Evolutionary conservation across 2,888 invertebrate genomes (phyloP).

Genomic region (Diarsia rubi): DNA sequence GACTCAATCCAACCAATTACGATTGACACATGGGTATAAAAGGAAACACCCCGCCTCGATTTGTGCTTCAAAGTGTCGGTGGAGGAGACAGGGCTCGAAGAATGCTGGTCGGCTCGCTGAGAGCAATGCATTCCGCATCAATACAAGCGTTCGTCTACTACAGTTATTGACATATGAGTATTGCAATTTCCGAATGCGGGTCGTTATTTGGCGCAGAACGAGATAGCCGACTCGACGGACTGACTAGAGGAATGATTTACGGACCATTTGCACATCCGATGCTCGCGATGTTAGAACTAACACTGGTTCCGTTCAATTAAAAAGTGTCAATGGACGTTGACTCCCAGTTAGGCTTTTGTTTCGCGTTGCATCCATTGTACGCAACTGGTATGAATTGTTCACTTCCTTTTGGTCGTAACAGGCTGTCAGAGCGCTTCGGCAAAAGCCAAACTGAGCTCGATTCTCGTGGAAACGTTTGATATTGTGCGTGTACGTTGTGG

Average conservation of each 20-base stretch:
- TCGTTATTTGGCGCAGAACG: conserved; percentile 79
- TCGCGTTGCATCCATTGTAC: conserved; percentile 64
- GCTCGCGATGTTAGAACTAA: conserved; percentile 72
- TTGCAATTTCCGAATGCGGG: conserved; percentile 86
- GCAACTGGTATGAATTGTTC: conserved; percentile 71
- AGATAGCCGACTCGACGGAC: conserved; percentile 76
- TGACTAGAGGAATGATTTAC: conserved; percentile 80
- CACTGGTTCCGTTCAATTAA: conserved; percentile 75
- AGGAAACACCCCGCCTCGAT: conserved; percentile 57
- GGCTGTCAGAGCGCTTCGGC: conserved; percentile 37
- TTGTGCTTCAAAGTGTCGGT: conserved; percentile 55
- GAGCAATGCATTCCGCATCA: conserved; percentile 80
- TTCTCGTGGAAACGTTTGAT: conserved; percentile 50
- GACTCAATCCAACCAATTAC: conserved; percentile 68
- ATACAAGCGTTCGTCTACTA: conserved; percentile 80
- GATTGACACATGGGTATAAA: conserved; percentile 67
- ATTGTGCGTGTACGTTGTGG: conserved; percentile 21
- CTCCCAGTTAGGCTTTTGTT: conserved; percentile 73
- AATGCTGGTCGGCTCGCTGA: conserved; percentile 72
- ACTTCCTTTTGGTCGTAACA: conserved; percentile 67
- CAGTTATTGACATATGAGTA: conserved; percentile 86
- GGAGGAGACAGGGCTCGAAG: conserved; percentile 70
- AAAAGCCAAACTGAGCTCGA: conserved; percentile 55
- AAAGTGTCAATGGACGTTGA: conserved; percentile 77
- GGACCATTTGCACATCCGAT: conserved; percentile 77